phyloP scores from a whole-genome alignment of 1,140 invertebrate genomes.

The Helicoverpa zea region DNA sequence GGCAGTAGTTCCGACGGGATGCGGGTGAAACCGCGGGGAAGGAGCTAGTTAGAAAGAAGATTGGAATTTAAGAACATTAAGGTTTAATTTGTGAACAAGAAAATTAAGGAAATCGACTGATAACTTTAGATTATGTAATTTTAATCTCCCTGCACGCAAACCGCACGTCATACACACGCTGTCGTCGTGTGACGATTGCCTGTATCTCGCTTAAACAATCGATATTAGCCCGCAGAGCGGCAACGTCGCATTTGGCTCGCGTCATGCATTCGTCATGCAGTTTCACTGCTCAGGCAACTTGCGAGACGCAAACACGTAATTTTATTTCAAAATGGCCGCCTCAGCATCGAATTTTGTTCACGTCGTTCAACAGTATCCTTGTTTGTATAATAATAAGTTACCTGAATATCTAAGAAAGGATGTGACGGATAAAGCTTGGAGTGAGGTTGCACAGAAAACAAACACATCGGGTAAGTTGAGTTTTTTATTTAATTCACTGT shows the following conservation, averaged over 20 bases:
- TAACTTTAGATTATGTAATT: not conserved
- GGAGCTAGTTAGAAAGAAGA: no score
- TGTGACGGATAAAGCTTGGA: constrained; percentile 43
- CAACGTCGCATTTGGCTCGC: not conserved
- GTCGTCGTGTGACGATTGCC: not conserved
- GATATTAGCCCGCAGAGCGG: not conserved
- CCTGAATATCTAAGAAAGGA: constrained; percentile 43
- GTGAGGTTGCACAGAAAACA: constrained; percentile 37
- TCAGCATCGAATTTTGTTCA: constrained; percentile 13
- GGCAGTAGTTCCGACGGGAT: no score
- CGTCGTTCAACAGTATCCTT: constrained; percentile 46
- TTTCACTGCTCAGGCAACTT: not conserved
- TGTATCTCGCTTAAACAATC: not conserved
- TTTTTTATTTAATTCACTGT: not conserved
- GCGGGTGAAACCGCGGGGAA: no score
- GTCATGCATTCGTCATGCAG: not conserved
- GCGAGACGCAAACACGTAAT: not conserved
- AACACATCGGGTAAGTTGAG: constrained; percentile 39
- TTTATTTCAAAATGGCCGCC: constrained; percentile 2
- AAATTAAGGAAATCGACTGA: no score
- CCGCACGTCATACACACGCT: not conserved
- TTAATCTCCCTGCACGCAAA: not conserved
- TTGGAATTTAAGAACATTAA: no score
- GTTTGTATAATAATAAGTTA: constrained; percentile 50
- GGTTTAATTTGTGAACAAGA: no score